Evolutionary conservation across 2,888 invertebrate species (phyloP).

Genomic region (Schizotus pectinicornis): DNA sequence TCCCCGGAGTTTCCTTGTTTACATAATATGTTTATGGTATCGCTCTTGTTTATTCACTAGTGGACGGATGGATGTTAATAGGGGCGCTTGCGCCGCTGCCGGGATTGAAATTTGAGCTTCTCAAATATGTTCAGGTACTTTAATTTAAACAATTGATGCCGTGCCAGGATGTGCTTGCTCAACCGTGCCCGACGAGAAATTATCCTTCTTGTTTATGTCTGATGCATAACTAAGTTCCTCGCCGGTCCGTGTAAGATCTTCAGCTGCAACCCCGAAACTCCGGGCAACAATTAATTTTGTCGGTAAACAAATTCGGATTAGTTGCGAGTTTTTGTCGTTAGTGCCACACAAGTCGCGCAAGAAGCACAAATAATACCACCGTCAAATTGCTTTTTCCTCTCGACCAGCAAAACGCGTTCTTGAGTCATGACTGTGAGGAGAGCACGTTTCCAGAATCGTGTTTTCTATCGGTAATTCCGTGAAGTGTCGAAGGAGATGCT

Average conservation of each 20-base stretch:
- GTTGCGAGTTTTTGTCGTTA: constrained; percentile 21
- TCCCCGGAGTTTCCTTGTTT: constrained; percentile 58
- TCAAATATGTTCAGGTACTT: constrained; percentile 31
- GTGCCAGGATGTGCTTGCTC: constrained; percentile 23
- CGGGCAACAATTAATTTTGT: too few species aligned
- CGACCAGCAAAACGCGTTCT: constrained; percentile 13
- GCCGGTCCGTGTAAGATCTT: too few species aligned
- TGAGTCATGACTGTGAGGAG: constrained; percentile 15
- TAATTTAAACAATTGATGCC: constrained; percentile 31
- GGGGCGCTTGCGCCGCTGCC: constrained; percentile 19
- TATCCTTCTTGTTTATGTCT: too few species aligned
- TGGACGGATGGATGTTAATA: constrained; percentile 34
- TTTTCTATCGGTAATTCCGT: constrained; percentile 19
- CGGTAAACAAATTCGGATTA: not conserved
- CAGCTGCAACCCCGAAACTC: too few species aligned
- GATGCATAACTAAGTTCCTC: too few species aligned
- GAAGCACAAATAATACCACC: constrained; percentile 27
- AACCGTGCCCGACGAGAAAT: constrained; percentile 9
- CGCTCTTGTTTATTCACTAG: constrained; percentile 42
- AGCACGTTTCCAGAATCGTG: constrained; percentile 22
- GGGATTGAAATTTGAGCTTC: constrained; percentile 29
- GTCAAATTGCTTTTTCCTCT: constrained; percentile 13
- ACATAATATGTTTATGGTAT: constrained; percentile 58
- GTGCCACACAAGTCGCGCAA: constrained; percentile 27
- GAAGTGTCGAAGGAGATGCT: constrained; percentile 21